These are phyloP conservation scores for Ariolimax columbianus DNA, from an alignment of 2,888 invertebrate genomes.

Conservation along the genomic window DNA sequence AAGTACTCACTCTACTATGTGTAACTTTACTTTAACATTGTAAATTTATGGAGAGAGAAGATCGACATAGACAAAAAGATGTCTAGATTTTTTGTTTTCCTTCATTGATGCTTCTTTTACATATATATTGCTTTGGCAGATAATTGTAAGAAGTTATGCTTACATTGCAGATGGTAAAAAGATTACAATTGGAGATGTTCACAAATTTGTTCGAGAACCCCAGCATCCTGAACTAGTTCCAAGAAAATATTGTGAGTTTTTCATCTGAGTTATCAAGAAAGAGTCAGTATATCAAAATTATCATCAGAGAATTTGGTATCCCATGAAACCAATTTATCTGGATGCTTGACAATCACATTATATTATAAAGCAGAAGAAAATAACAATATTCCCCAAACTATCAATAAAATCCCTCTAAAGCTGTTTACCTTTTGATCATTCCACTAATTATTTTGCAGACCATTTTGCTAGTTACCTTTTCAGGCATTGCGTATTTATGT, in stretches of 20 bases:
- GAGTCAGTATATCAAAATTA: not conserved
- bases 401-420: not conserved
- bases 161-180: conserved; percentile 56
- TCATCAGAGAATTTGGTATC: not conserved
- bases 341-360: not conserved
- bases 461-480: too few species aligned
- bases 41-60: too few species aligned
- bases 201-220: conserved; percentile 78
- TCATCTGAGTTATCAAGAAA: not conserved
- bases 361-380: not conserved
- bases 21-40: too few species aligned
- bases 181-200: conserved; percentile 75
- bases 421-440: too few species aligned
- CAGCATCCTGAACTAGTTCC: conserved; percentile 91
- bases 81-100: too few species aligned
- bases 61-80: too few species aligned
- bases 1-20: too few species aligned
- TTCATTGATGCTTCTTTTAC: not conserved
- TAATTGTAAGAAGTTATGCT: not conserved
- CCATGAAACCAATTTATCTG: not conserved
- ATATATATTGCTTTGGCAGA: not conserved
- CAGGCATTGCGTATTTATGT: too few species aligned
- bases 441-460: too few species aligned
- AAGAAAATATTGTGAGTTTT: conserved; percentile 86
- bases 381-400: not conserved